Evolutionary conservation across 2,113 vertebrate genomes (phyloP), one percentile per base, ranked within the genome.

Genomic region (Spheniscus mendiculus): DNA sequence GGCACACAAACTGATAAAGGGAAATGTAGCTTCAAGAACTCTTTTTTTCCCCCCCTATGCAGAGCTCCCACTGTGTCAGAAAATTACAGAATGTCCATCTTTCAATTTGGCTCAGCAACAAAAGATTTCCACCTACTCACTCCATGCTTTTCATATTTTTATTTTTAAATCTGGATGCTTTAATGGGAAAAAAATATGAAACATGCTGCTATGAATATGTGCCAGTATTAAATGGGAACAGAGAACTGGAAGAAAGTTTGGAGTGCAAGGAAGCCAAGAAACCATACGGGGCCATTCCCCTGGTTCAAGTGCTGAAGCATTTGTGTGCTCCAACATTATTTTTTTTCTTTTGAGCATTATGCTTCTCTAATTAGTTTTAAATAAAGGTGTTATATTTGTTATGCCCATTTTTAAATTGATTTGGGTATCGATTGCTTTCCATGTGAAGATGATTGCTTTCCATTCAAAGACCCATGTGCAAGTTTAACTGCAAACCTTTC

Each of bases 61-160:
- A 90, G 94, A 77, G 77, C 92, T 94, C 96, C 96, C 86, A 96
- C 96, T 96, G 95, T 92, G 95, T 69, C 76, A 87, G 92, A 90
- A 98, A 98, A 98, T 98, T 97, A 96, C 83, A 96, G 55, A 84
- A 81, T 71, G 93, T 85, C 76, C 89, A 85, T 87, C 81, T 93
- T 93, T 94, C 93, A 38, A 47, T 94, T 93, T 98, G 89, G 94
- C 86, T 97, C 40, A 38, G 66, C 86, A 96, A 96, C 96, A 97
- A 97, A 96, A 81, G 70, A 71, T 77, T 97, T 96, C 93, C 62
- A 97, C 97, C 87, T 96, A 47, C 93, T 92, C 70, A 6, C 90
- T 72, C 58, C 49, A 10, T 11, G 61, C 66, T 96, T 96, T 85
- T 59, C 53, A 58, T 87, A 32, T 73, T 83, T 98, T 97, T 81